Evolutionary conservation across 2,797 vertebrate genomes (phyloP).

Genomic region (Poecilia velifera): DNA sequence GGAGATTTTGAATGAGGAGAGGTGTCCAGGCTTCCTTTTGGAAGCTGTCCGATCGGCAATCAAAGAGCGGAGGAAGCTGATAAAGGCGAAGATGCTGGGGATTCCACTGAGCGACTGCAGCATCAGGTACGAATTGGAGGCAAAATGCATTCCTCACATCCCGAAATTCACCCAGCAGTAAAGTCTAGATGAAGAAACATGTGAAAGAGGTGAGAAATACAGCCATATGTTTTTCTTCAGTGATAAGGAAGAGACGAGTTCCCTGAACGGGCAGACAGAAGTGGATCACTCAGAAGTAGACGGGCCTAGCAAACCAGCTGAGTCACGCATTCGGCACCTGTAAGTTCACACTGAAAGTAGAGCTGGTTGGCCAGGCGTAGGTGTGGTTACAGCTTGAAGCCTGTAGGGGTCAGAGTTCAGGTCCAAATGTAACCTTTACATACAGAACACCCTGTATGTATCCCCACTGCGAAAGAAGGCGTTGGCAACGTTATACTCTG

Average conservation of each 20-base stretch:
- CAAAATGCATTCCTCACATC: neutral
- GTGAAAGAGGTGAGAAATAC: neutral
- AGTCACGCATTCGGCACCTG: constrained; percentile 91
- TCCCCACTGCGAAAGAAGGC: neutral
- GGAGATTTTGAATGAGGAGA: constrained; percentile 91
- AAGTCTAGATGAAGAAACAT: neutral
- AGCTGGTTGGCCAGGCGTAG: too few relatives aligned
- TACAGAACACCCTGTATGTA: neutral
- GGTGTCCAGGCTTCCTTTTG: constrained; percentile 88
- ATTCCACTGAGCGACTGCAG: constrained; percentile 82
- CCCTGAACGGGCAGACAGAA: constrained; percentile 74
- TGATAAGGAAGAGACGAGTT: constrained; percentile 86
- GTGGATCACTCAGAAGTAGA: constrained; percentile 70
- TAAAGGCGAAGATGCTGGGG: constrained; percentile 97
- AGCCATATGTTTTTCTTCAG: constrained; percentile 54
- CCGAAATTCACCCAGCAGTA: neutral
- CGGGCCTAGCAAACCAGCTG: constrained; percentile 78
- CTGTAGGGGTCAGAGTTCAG: neutral
- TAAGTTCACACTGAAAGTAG: constrained; percentile 77
- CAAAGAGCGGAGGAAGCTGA: constrained; percentile 88
- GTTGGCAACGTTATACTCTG: neutral
- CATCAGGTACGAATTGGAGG: constrained; percentile 83
- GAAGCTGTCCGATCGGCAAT: constrained; percentile 89
- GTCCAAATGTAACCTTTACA: neutral
- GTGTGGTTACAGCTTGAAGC: neutral